Percentiles rank a stretch among this genome's conserved stretches.
These are phyloP conservation scores for Ophioninae sp. DNA, from an alignment of 2,888 invertebrate genomes.

Conservation along the genomic window DNA sequence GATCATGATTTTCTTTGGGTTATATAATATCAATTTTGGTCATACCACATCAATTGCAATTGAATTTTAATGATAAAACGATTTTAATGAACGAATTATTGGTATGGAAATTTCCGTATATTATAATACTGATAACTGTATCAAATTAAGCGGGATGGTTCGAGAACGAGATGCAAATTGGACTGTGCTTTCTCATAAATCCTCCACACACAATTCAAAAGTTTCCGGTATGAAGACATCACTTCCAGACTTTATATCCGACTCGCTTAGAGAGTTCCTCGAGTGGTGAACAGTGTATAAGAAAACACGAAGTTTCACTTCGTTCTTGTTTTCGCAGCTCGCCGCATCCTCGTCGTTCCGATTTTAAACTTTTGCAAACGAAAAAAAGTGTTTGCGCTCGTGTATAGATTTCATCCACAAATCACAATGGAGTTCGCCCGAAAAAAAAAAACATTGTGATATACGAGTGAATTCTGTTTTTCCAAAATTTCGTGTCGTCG, in stretches of 20 bases:
- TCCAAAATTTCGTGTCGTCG: neutral
- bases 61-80: neutral
- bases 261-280: conserved; percentile 18
- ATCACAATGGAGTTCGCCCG: neutral
- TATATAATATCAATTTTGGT: too few relatives aligned
- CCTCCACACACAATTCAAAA: conserved; percentile 11
- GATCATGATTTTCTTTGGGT: neutral
- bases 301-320: conserved; percentile 14
- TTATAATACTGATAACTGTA: conserved; percentile 7
- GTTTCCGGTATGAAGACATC: conserved; percentile 4
- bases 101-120: neutral
- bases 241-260: conserved; percentile 18
- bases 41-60: neutral
- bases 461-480: neutral
- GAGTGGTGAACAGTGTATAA: conserved; percentile 22
- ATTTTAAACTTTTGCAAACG: conserved; percentile 2
- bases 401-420: neutral
- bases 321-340: neutral
- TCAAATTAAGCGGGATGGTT: neutral
- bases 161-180: conserved; percentile 21
- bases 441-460: neutral
- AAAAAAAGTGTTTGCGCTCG: neutral
- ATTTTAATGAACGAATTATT: neutral
- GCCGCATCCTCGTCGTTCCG: neutral
- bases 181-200: conserved; percentile 9